These are phyloP conservation scores for Lepidocolaptes lacrymiger DNA, from an alignment of 2,797 vertebrate genomes.

Conservation along the genomic window DNA sequence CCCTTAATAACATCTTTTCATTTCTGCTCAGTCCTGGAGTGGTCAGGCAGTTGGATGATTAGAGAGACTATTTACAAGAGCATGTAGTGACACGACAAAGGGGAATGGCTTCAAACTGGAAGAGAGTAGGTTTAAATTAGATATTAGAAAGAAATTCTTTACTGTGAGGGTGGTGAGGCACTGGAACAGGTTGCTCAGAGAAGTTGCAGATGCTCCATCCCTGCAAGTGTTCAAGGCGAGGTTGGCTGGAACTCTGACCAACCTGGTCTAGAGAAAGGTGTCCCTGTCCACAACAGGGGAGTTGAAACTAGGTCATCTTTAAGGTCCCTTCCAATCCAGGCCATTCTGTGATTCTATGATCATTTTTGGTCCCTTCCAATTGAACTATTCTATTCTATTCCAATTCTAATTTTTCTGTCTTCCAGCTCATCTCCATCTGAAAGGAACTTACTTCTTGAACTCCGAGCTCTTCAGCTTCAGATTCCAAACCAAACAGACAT, in stretches of 20 bases:
- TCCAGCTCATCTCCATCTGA: background rate
- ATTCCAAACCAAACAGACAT: background rate
- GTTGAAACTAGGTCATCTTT: background rate
- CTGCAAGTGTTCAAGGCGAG: background rate
- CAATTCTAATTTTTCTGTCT: background rate
- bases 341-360: background rate
- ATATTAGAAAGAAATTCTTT: background rate
- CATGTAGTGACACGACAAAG: background rate
- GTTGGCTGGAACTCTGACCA: background rate
- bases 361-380: background rate
- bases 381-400: background rate
- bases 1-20: background rate
- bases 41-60: background rate
- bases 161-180: background rate
- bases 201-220: background rate
- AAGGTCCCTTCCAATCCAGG: background rate
- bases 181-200: background rate
- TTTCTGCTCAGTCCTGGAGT: background rate
- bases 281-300: background rate
- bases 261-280: background rate
- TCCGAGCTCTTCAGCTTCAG: background rate
- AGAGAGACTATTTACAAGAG: background rate
- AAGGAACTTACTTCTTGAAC: background rate
- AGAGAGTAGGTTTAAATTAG: background rate
- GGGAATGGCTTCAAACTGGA: background rate